Evolutionary conservation across 2,113 vertebrate genomes (phyloP), one percentile per base, ranked within the genome.

Genomic region (Rattus rattus): DNA sequence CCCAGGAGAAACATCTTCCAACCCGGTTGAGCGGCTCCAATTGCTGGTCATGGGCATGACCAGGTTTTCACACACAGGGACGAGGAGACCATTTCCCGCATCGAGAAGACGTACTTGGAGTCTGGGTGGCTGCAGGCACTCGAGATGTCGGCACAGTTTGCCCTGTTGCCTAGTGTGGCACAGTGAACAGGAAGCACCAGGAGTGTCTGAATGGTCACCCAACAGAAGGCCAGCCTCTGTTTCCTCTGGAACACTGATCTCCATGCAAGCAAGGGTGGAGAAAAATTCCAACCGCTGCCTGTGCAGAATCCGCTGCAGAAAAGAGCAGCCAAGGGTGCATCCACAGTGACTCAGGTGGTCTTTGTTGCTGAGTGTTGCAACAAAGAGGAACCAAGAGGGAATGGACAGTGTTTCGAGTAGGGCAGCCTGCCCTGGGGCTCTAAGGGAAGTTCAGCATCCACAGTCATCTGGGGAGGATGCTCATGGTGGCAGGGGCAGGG

Each of bases 71-170:
- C 13, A 69, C 2, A 7, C 22, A 65, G 61, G 76, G 63, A 61
- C 7, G 2, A 0, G 36, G 30, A 1, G 3, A 72, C 12, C 5
- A 0, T 17, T 36, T 36, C 11, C 65, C 33, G 2, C 4, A 1
- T 2, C 3, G 14, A 89, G 63, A 28, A 43, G 76, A 19, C 10
- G 26, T 9, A 3, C 14, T 33, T 0, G 1, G 52, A 26, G 26
- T 67, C 0, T 26, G 36, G 43, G 14, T 17, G 16, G 9, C 5
- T 8, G 2, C 4, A 3, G 28, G 7, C 13, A 52, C 36, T 19
- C 2, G 3, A 36, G 26, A 20, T 49, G 14, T 39, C 33, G 0
- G 1, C 30, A 11, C 5, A 39, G 88, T 22, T 12, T 0, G 16
- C 36, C 8, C 72, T 12, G 47, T 43, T 7, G 5, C 7, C 30